These are phyloP conservation scores for Rotaria sp. DNA, from an alignment of 2,888 invertebrate genomes.

Conservation along the genomic window DNA sequence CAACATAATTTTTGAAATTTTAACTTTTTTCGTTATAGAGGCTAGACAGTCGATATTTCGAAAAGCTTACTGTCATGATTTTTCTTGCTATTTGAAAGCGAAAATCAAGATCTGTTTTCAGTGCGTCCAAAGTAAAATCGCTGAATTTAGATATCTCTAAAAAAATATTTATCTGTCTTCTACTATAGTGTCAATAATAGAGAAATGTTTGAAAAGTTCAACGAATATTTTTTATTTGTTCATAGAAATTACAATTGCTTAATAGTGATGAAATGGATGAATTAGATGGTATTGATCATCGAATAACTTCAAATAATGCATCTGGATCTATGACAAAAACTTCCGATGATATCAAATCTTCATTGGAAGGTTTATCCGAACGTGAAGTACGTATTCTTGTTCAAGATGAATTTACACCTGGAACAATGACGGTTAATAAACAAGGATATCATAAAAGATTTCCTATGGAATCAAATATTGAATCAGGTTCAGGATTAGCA, in stretches of 20 bases:
- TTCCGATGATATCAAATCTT: neutral
- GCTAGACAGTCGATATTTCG: too few relatives aligned
- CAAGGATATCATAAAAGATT: neutral
- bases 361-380: neutral
- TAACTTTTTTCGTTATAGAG: too few relatives aligned
- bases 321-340: neutral
- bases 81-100: too few relatives aligned
- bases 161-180: too few relatives aligned
- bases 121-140: too few relatives aligned
- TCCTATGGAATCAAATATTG: neutral
- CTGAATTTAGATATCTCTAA: too few relatives aligned
- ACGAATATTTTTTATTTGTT: neutral
- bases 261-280: neutral
- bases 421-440: neutral
- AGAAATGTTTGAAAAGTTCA: too few relatives aligned
- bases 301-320: neutral
- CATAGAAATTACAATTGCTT: slow-evolving; percentile 21
- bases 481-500: neutral
- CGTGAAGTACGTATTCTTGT: slow-evolving; percentile 24
- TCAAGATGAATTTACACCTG: slow-evolving; percentile 22
- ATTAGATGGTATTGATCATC: neutral
- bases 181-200: too few relatives aligned
- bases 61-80: too few relatives aligned
- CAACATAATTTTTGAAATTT: too few relatives aligned
- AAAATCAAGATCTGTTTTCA: too few relatives aligned